Evolutionary conservation across 1,140 invertebrate genomes (phyloP).

Genomic region (Calephelis virginiensis): DNA sequence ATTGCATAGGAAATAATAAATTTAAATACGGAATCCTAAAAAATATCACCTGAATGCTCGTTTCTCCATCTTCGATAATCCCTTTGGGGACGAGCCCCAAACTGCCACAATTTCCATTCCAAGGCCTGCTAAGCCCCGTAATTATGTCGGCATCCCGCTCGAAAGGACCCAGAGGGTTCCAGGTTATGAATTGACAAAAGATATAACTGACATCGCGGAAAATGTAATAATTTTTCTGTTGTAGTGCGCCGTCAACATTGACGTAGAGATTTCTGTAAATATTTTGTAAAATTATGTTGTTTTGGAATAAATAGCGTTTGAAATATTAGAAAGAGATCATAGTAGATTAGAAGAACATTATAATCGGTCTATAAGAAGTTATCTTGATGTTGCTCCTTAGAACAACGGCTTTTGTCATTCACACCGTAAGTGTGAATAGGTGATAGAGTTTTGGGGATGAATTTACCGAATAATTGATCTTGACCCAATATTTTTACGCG

Average conservation of each 20-base stretch:
- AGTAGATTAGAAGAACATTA: too few species aligned
- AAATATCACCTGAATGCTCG: constrained; percentile 27
- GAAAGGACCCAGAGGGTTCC: constrained; percentile 30
- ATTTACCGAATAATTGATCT: too few species aligned
- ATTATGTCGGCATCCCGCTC: constrained; percentile 35
- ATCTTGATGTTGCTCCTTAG: too few species aligned
- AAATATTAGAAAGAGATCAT: too few species aligned
- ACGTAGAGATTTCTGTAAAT: constrained; percentile 9
- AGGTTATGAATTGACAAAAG: constrained; percentile 56
- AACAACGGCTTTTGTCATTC: too few species aligned
- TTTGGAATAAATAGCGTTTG: too few species aligned
- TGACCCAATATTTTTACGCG: too few species aligned
- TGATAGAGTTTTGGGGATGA: too few species aligned
- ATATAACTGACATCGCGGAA: constrained; percentile 41
- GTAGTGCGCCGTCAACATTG: constrained; percentile 39
- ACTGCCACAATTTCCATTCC: constrained; percentile 33
- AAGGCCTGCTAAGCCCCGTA: constrained; percentile 36
- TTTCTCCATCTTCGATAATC: constrained; percentile 30
- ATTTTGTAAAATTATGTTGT: constrained; percentile 1
- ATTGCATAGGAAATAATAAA: too few species aligned
- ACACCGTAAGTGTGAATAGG: too few species aligned
- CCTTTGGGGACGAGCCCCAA: constrained; percentile 32
- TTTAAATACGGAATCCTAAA: not conserved
- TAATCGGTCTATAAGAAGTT: too few species aligned
- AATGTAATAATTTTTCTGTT: constrained; percentile 19